phyloP scores from a whole-genome alignment of 2,797 vertebrate genomes.

The Todus mexicanus region DNA sequence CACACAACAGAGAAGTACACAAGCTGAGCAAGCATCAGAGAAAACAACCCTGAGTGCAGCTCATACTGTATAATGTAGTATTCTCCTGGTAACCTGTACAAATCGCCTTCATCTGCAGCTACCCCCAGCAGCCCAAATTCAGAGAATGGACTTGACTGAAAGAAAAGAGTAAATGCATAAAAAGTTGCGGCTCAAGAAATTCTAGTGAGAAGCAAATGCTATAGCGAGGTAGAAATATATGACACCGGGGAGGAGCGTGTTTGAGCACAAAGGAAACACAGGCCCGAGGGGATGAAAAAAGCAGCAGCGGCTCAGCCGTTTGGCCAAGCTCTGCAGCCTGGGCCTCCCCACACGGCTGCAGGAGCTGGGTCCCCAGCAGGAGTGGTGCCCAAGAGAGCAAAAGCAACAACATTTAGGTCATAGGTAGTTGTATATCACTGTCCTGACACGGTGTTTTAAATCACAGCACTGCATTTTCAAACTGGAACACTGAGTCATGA shows the following conservation, averaged over 20 bases:
- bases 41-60: background rate
- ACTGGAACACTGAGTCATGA: constrained; percentile 39
- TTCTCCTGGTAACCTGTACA: background rate
- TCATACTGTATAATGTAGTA: background rate
- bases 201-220: background rate
- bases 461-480: background rate
- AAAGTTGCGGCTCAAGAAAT: background rate
- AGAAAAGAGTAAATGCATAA: background rate
- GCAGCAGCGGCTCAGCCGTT: background rate
- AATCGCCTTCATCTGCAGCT: background rate
- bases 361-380: background rate
- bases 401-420: background rate
- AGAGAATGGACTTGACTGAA: background rate
- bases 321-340: background rate
- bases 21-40: background rate
- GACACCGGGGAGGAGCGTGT: background rate
- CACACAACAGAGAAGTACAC: background rate
- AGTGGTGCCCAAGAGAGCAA: background rate
- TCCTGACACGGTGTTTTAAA: background rate
- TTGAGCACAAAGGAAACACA: background rate
- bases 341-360: background rate
- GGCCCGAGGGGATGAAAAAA: background rate
- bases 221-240: background rate
- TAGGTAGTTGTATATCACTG: background rate
- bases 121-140: background rate